phyloP scores from a whole-genome alignment of 2,888 invertebrate genomes.

The Andrena minutula region DNA sequence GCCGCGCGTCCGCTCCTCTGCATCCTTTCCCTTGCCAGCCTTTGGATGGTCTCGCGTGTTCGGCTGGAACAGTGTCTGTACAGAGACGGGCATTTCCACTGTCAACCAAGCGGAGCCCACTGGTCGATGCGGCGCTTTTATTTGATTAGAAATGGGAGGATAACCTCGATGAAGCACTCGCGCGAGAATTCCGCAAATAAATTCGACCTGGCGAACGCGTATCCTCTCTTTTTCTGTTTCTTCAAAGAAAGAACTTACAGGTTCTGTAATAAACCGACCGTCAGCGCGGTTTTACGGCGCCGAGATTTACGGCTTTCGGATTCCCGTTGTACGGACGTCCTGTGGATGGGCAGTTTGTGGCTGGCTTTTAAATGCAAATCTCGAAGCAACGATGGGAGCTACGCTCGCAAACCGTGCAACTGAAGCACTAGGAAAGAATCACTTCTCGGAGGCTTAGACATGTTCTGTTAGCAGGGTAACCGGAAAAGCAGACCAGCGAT shows the following conservation, averaged over 20 bases:
- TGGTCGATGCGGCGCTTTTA: not conserved
- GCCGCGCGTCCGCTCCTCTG: conserved; percentile 23
- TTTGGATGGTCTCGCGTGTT: not conserved
- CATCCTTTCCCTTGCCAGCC: conserved; percentile 34
- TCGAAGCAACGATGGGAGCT: not conserved
- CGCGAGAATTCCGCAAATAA: conserved; percentile 1
- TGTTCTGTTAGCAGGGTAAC: too few species aligned
- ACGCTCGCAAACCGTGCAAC: not conserved
- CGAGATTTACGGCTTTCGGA: conserved; percentile 15
- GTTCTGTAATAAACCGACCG: conserved; percentile 11
- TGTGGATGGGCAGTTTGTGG: not conserved
- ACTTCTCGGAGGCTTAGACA: not conserved
- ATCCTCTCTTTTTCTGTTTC: not conserved
- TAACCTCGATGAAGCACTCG: not conserved
- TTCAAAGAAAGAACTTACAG: not conserved
- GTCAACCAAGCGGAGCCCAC: conserved; percentile 22
- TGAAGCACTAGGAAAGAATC: not conserved
- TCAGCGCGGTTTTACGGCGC: conserved; percentile 14
- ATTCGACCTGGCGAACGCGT: conserved; percentile 1
- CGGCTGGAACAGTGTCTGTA: conserved; percentile 25
- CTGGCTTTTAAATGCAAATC: conserved; percentile 6
- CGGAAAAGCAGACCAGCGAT: too few species aligned
- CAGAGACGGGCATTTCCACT: conserved; percentile 33
- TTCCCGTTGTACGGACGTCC: not conserved
- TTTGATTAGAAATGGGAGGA: not conserved